These are phyloP conservation scores for Ericerus pela DNA, from an alignment of 1,140 invertebrate species.

Conservation along the genomic window DNA sequence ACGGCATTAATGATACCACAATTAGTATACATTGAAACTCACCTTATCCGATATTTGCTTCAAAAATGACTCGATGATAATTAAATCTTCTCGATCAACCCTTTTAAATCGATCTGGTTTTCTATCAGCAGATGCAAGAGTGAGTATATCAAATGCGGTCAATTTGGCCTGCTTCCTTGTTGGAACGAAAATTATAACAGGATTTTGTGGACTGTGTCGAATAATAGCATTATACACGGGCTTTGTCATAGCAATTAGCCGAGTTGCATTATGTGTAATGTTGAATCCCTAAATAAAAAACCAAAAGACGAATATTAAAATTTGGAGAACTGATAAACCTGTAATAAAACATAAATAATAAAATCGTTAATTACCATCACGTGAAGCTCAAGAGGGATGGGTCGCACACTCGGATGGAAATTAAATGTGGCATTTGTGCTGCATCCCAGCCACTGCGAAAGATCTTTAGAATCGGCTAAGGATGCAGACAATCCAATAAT, in stretches of 20 bases:
- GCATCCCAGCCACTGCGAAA: constrained; percentile 93
- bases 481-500: constrained; percentile 93
- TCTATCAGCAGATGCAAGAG: constrained; percentile 77
- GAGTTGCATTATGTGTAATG: constrained; percentile 89
- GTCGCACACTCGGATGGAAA: constrained; percentile 94
- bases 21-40: constrained; percentile 12
- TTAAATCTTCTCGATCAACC: constrained; percentile 56
- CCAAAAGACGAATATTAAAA: constrained; percentile 2
- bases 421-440: constrained; percentile 87
- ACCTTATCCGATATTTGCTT: constrained; percentile 73
- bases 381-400: constrained; percentile 85
- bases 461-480: constrained; percentile 85
- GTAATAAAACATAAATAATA: too few relatives aligned
- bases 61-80: constrained; percentile 61
- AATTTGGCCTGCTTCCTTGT: constrained; percentile 82
- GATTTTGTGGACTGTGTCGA: constrained; percentile 71
- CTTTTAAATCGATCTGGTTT: constrained; percentile 76
- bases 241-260: constrained; percentile 92
- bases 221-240: constrained; percentile 91
- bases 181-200: constrained; percentile 93
- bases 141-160: constrained; percentile 88
- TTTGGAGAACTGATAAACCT: too few relatives aligned
- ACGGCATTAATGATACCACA: not conserved
- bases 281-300: constrained; percentile 64
- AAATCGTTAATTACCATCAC: constrained; percentile 43